Evolutionary conservation across 1,140 invertebrate genomes (phyloP).

Genomic region (Tetragnatha versicolor): DNA sequence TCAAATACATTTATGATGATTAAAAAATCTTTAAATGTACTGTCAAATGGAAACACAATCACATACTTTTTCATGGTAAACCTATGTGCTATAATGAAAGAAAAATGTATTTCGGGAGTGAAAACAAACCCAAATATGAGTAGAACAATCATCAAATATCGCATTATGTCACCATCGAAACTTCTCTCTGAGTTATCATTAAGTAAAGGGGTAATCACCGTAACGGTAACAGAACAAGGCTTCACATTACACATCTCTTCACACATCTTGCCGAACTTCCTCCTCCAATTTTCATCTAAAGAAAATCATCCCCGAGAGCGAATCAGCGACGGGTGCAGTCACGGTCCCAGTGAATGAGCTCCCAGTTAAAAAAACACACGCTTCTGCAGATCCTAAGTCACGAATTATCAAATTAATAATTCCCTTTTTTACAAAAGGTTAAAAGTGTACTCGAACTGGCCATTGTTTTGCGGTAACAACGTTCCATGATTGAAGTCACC

Average conservation of each 20-base stretch:
- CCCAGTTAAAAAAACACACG: slow-evolving; percentile 4
- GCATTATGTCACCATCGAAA: too few species aligned
- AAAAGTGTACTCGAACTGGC: slow-evolving; percentile 14
- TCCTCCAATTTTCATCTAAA: neutral
- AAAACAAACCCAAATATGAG: too few species aligned
- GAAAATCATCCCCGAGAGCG: neutral
- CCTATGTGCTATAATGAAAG: too few species aligned
- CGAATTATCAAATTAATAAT: slow-evolving; percentile 51
- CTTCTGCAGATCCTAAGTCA: slow-evolving; percentile 21
- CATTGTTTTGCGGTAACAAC: slow-evolving; percentile 28
- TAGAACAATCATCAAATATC: too few species aligned
- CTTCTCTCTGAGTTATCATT: too few species aligned
- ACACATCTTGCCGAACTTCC: neutral
- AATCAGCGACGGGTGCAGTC: neutral
- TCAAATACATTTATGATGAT: too few species aligned
- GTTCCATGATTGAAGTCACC: neutral
- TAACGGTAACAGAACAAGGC: too few species aligned
- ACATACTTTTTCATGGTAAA: too few species aligned
- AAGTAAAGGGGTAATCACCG: too few species aligned
- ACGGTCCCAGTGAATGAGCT: slow-evolving; percentile 8
- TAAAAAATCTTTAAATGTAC: too few species aligned
- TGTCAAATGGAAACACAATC: too few species aligned
- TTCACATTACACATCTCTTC: neutral
- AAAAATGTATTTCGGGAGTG: too few species aligned
- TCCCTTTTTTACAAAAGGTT: slow-evolving; percentile 17